Evolutionary conservation across 2,888 invertebrate species (phyloP).

Genomic region (Strigamia crassipes): DNA sequence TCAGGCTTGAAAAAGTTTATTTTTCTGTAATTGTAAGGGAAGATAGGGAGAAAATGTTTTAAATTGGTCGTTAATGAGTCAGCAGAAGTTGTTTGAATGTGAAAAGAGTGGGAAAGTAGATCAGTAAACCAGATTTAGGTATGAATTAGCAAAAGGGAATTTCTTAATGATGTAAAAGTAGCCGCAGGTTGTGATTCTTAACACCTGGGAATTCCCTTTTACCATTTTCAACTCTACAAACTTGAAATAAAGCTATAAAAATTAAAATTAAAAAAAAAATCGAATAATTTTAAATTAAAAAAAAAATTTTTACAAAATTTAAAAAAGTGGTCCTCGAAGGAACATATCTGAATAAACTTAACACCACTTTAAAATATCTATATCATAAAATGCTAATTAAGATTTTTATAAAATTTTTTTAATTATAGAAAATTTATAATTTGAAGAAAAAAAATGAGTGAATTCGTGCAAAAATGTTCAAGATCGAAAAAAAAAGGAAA

Average conservation of each 20-base stretch:
- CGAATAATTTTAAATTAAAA: too few relatives aligned
- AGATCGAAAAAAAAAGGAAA: neutral
- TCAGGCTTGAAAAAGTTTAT: too few relatives aligned
- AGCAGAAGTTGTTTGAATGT: neutral
- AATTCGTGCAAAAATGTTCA: too few relatives aligned
- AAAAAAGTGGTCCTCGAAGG: neutral
- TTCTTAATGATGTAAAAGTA: neutral
- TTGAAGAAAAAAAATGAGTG: too few relatives aligned
- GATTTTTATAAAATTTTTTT: neutral
- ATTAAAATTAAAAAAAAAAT: neutral
- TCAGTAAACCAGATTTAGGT: neutral
- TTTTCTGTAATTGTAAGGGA: too few relatives aligned
- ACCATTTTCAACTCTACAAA: neutral
- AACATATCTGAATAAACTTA: neutral
- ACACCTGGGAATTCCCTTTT: constrained; percentile 1
- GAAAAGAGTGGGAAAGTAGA: neutral
- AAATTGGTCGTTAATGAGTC: too few relatives aligned
- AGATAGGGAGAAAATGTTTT: too few relatives aligned
- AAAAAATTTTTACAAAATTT: neutral
- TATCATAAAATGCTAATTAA: neutral
- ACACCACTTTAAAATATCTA: neutral
- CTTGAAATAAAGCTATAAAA: neutral
- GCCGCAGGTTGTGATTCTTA: neutral
- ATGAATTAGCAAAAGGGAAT: constrained; percentile 2
- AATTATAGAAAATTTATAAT: too few relatives aligned